phyloP scores from a whole-genome alignment of 2,888 invertebrate species.

The Dynastes tityus region DNA sequence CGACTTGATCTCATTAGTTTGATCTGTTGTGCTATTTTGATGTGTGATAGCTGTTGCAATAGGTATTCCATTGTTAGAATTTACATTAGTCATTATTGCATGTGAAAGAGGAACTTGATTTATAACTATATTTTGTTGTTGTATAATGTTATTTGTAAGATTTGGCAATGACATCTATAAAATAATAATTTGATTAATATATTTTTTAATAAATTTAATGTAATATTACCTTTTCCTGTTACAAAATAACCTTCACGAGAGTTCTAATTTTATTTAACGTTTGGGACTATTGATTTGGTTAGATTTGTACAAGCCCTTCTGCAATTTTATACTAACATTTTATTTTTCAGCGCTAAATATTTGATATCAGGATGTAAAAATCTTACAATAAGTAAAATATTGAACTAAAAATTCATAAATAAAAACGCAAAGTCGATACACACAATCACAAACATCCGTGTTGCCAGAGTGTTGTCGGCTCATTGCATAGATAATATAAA shows the following conservation, averaged over 20 bases:
- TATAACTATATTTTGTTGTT: constrained; percentile 64
- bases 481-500: too few species aligned
- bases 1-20: constrained; percentile 61
- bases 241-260: background rate
- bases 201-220: background rate
- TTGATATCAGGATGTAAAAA: too few species aligned
- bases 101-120: constrained; percentile 64
- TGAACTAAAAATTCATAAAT: too few species aligned
- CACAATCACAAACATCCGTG: too few species aligned
- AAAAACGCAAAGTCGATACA: too few species aligned
- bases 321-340: too few species aligned
- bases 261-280: background rate
- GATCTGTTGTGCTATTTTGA: constrained; percentile 58
- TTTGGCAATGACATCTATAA: constrained; percentile 61
- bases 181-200: constrained; percentile 4
- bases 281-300: too few species aligned
- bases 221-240: constrained; percentile 13
- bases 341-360: too few species aligned
- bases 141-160: constrained; percentile 62
- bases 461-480: too few species aligned
- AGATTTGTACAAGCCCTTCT: too few species aligned
- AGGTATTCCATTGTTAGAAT: constrained; percentile 65
- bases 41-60: constrained; percentile 63
- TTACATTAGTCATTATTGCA: constrained; percentile 65
- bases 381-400: too few species aligned